Base-by-base conservation (phyloP, 2,888 invertebrate genomes). In the Quadroppia sp. region DNA sequence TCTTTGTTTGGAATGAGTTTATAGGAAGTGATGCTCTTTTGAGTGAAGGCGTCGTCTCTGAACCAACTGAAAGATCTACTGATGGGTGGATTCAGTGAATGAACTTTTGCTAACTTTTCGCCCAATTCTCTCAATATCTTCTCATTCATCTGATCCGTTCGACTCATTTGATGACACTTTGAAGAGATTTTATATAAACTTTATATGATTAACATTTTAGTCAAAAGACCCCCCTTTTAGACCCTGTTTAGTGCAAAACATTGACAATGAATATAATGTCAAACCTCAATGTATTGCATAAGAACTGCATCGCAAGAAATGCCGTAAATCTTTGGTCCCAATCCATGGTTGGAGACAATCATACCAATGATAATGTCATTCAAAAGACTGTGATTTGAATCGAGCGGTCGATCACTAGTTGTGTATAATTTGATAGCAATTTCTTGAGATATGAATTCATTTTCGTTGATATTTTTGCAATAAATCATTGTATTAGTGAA, bases 261-360 rank as follows among this genome's bases (percentile, higher is more conserved):
- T 17, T 45, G n/a, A 45, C 13, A 59, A 48, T 15, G 17, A 15
- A 17, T 45, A n/a, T 45, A 2, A 4, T 36, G 6, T 2, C 45
- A n/a, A 7, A 69, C 73, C 20, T 67, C 64, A 15, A 67, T 20
- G 48, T 28, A 64, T 45, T 73, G 40, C 67, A 73, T 64, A 3
- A 67, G 25, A 20, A 73, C 42, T 4, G 28, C 23, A 50, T 73
- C 73, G 28, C 30, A 13, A 11, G 42, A n/a, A 28, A 64, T 73
- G 25, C 61, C 23, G 25, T 67, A 69, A 11, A 73, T 45, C 23
- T 42, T 42, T 11, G 73, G 73, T 69, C 73, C 73, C 23, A 73
- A 32, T 2, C 73, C 42, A n/a, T 50, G 25, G 20, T 69, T n/a
- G 4, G 56, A 56, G 9, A 56, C n/a, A 4, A 56, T 56, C 9